Evolutionary conservation across 1,140 invertebrate genomes (phyloP).

Genomic region (Neodiprion pinetum): DNA sequence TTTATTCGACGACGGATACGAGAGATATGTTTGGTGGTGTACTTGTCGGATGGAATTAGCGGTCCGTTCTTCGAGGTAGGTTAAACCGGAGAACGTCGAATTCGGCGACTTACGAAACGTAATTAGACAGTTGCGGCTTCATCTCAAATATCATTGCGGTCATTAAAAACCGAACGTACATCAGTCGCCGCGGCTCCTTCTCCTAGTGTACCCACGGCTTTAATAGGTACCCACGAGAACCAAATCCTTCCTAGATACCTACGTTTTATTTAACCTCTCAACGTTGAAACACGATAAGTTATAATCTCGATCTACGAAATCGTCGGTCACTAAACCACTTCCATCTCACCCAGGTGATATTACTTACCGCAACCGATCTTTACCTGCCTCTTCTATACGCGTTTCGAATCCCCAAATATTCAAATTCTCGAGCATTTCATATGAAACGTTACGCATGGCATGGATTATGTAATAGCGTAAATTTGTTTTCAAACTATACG

Average conservation of each 20-base stretch:
- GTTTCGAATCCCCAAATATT: no score
- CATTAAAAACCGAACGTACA: background rate
- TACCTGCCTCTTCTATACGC: background rate
- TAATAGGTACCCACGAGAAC: background rate
- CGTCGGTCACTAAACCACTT: background rate
- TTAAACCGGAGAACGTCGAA: background rate
- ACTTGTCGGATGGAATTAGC: background rate
- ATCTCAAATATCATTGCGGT: background rate
- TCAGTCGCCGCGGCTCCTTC: background rate
- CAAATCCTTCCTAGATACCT: background rate
- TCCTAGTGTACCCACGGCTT: background rate
- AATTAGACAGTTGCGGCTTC: background rate
- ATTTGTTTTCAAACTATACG: no score
- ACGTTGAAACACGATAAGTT: background rate
- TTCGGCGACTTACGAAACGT: background rate
- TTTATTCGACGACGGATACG: background rate
- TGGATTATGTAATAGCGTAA: no score
- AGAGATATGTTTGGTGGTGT: background rate
- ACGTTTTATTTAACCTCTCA: background rate
- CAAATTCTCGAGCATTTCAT: no score
- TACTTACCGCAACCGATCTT: background rate
- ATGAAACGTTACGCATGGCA: no score
- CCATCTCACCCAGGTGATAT: slow-evolving; percentile 1
- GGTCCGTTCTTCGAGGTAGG: background rate
- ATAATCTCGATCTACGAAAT: background rate